Evolutionary conservation across 2,888 invertebrate genomes (phyloP), one percentile per base, ranked within the genome.

Genomic region (Drosophila sordidula): DNA sequence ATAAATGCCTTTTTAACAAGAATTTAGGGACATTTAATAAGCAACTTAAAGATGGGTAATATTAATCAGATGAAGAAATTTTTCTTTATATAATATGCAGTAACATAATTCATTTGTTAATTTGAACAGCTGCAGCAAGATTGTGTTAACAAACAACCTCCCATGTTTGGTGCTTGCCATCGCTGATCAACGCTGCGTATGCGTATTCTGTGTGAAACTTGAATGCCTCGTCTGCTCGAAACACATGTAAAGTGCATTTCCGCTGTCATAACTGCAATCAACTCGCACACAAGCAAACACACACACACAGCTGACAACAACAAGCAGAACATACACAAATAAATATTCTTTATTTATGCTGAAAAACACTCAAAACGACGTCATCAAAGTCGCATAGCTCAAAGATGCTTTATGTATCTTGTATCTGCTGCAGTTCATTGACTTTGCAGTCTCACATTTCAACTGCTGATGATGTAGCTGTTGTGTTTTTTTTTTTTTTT

Each of bases 391-490:
- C 61, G 49, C 74, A 73, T 59, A 59, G 49, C 55, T 63, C 52
- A 63, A 63, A 78, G 62, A 78, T 62, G 58, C 50, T 38, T 14
- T 22, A 6, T 11, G n/a, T 59, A 51, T 56, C 61, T 73, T 63
- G 52, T 58, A 51, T 54, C 50, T 77, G 75, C 22, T 52, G 62
- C 75, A 78, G 79, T 69, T 74, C 69, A 62, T 78, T 78, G 75
- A 73, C 74, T 78, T 52, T 52, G 61, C 36, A 49, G 32, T 55
- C 42, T 61, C 36, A 56, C 44, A 49, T 45, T 61, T 45, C 9
- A 12, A 25, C 25, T 47, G 56, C 14, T 45, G 25, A 25, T 49
- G 56, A 39, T 54, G 54, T 22, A 50, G 57, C 16, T 45, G 18
- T 50, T 58, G 26, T 54, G 47, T 14, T 29, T 46, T 26, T 51